Evolutionary conservation across 2,888 invertebrate species (phyloP).

Genomic region (Metallyticus violacea): DNA sequence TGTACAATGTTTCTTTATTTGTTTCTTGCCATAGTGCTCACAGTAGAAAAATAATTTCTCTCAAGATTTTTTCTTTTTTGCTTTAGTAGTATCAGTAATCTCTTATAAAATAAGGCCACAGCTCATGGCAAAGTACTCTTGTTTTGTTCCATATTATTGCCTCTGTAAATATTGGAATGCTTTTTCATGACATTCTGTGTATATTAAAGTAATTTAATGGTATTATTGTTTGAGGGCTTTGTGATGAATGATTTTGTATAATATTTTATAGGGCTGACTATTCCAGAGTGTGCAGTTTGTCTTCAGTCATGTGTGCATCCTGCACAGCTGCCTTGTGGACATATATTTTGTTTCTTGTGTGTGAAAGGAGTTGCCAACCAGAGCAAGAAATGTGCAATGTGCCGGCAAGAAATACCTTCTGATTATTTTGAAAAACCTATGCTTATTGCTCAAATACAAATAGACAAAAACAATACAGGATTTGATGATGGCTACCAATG

Average conservation of each 20-base stretch:
- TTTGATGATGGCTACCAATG: conserved; percentile 77
- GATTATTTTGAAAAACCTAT: conserved; percentile 85
- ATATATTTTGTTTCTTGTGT: conserved; percentile 93
- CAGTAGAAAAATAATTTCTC: too few species aligned
- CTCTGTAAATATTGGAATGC: too few species aligned
- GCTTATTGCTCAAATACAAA: conserved; percentile 53
- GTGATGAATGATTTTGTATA: not conserved
- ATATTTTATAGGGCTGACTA: not conserved
- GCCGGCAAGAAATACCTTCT: conserved; percentile 83
- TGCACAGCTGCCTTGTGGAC: conserved; percentile 90
- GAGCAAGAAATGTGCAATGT: conserved; percentile 89
- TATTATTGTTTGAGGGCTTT: too few species aligned
- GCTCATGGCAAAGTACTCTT: too few species aligned
- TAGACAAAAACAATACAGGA: conserved; percentile 38
- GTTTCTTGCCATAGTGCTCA: too few species aligned
- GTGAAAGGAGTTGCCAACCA: conserved; percentile 89
- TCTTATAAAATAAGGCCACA: too few species aligned
- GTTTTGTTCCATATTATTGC: too few species aligned
- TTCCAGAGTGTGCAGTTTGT: conserved; percentile 85
- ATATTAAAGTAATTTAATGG: too few species aligned
- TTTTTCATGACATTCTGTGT: too few species aligned
- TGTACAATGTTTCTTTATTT: too few species aligned
- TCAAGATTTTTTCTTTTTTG: too few species aligned
- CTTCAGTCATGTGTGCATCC: conserved; percentile 88
- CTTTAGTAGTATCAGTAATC: too few species aligned